Base-by-base conservation (phyloP, 2,888 invertebrate genomes). In the Dasysyrphus tricinctus region DNA sequence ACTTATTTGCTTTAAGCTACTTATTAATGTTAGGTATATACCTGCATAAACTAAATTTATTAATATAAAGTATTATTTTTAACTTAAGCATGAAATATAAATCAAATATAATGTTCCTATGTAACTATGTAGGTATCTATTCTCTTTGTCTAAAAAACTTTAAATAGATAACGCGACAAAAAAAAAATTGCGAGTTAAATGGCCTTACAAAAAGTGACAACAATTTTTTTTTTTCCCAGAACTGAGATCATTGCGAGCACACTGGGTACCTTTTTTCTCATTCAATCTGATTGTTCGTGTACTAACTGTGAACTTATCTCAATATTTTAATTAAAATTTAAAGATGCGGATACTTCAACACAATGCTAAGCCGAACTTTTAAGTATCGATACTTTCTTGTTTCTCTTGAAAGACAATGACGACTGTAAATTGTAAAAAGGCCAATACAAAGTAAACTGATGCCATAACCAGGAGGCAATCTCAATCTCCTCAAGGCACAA, bases 401-500 rank as follows among this genome's bases (percentile, higher is more conserved):
- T 9, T 4, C n/a, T 59, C 37, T 57, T 16, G 37, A 11, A 42
- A 61, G 61, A 61, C 61, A 61, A 61, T 61, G 42, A 24, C 42
- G 42, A 54, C 32, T 49, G 44, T 59, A n/a, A n/a, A 12, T 24
- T 24, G 16, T 67, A 39, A 61, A 47, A 67, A 51, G 44, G 16
- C 19, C 29, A 14, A 54, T 16, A 69, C 47, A 70, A 69, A 70
- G 32, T 59, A 9, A 57, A 57, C 37, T 47, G n/a, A n/a, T n/a
- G 24, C 19, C n/a, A 63, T 47, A n/a, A 16, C 12, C 49, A 69
- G 39, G 69, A 67, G 59, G 37, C 72, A 77, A 56, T 77, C 24
- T 37, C 61, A 32, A 73, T 54, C 82, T 69, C 61, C 78, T 74
- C 39, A 69, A 74, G 73, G 77, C 69, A 82, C 39, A 37, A 59